Percentiles rank a stretch among this genome's conserved stretches.
These are phyloP conservation scores for Lithophane ornitopus DNA, from an alignment of 2,888 invertebrate genomes.

Conservation along the genomic window DNA sequence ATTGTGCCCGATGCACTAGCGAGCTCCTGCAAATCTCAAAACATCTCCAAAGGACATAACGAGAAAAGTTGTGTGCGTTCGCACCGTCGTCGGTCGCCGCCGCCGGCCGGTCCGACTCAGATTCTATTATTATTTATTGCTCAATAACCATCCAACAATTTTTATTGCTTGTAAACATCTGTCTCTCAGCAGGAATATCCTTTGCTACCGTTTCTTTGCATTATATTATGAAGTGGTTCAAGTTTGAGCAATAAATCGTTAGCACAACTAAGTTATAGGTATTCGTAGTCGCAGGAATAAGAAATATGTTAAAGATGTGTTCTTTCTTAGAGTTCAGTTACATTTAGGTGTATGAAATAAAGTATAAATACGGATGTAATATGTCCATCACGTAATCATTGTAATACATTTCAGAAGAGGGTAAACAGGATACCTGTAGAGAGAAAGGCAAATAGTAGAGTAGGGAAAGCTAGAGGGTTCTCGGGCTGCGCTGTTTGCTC, in stretches of 20 bases:
- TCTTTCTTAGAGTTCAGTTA: background rate
- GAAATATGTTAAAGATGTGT: conserved; percentile 12
- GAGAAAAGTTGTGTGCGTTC: conserved; percentile 83
- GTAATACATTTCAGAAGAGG: conserved; percentile 56
- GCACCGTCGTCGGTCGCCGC: conserved; percentile 45
- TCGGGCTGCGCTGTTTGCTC: conserved; percentile 73
- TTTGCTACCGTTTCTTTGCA: conserved; percentile 58
- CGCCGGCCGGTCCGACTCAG: conserved; percentile 63
- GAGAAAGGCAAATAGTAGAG: conserved; percentile 79
- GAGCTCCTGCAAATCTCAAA: conserved; percentile 83
- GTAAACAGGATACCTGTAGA: conserved; percentile 73
- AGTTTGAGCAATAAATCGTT: conserved; percentile 50
- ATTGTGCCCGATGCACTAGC: conserved; percentile 84
- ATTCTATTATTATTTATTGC: conserved; percentile 79
- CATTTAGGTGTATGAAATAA: background rate
- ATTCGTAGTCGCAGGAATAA: conserved; percentile 12
- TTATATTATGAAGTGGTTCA: conserved; percentile 62
- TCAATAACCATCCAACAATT: conserved; percentile 74
- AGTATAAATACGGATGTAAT: background rate
- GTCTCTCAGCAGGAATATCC: conserved; percentile 64
- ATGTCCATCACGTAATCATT: conserved; percentile 42
- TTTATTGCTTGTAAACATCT: conserved; percentile 74
- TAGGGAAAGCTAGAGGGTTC: conserved; percentile 74
- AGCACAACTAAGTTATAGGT: conserved; percentile 39
- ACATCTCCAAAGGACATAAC: conserved; percentile 84